These are phyloP conservation scores for Hypsibius dujardini DNA, from an alignment of 1,140 invertebrate genomes.

Conservation along the genomic window DNA sequence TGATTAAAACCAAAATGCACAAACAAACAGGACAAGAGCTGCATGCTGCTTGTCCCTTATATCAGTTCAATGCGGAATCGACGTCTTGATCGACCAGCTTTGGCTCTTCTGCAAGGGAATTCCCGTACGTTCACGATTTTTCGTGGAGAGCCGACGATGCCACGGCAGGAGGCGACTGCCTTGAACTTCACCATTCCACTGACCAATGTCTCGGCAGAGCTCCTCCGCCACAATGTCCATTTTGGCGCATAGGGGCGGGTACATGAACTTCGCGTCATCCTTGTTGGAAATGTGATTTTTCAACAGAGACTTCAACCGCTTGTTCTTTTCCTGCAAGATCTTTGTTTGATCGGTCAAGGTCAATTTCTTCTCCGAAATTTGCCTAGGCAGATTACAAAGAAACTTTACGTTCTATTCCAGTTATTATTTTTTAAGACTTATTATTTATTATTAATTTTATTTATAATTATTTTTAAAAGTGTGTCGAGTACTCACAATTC, in stretches of 20 bases:
- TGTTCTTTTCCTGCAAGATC: not conserved
- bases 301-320: not conserved
- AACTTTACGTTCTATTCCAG: not conserved
- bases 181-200: not conserved
- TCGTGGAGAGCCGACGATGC: not conserved
- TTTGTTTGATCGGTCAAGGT: not conserved
- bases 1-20: no score
- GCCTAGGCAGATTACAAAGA: not conserved
- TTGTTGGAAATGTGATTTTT: not conserved
- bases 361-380: conserved; percentile 15
- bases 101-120: not conserved
- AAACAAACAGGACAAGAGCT: no score
- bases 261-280: not conserved
- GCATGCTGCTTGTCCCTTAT: no score
- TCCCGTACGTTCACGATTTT: not conserved
- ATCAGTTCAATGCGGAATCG: no score
- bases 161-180: not conserved
- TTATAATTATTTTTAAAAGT: not conserved
- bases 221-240: not conserved
- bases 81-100: not conserved
- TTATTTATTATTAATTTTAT: not conserved
- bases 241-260: not conserved
- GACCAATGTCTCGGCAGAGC: not conserved
- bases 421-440: not conserved
- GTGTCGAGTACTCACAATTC: not conserved